Conservation (phyloP, 2,797 vertebrate genomes). For the Thaleichthys pacificus region DNA sequence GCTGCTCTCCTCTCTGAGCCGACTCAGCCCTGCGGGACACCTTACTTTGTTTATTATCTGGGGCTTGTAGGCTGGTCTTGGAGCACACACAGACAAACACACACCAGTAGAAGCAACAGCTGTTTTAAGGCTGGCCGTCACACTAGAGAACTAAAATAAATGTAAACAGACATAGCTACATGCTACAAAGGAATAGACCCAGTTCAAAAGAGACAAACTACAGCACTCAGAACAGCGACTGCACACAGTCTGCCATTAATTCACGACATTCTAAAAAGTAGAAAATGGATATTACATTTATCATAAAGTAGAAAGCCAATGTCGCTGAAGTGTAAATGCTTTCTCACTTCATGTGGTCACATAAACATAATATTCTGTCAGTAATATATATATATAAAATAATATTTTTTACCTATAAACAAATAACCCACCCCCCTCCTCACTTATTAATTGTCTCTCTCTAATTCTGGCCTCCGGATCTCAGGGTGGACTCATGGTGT, state of each 20-base stretch:
- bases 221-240: neutral
- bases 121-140: neutral
- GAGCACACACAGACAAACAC: neutral
- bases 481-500: conserved; percentile 13
- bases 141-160: neutral
- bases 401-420: neutral
- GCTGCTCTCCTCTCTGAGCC: conserved; percentile 34
- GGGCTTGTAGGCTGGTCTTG: conserved; percentile 35
- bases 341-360: neutral
- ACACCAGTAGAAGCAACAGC: neutral
- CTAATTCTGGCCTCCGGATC: neutral
- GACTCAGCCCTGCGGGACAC: conserved; percentile 44
- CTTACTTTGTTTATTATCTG: conserved; percentile 50
- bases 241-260: too few species aligned
- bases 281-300: too few species aligned
- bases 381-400: neutral
- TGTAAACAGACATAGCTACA: neutral
- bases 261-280: too few species aligned
- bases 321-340: neutral
- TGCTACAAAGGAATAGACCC: neutral
- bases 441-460: neutral
- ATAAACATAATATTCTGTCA: neutral
- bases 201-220: neutral
- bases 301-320: too few species aligned
- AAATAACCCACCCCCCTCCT: conserved; percentile 5